Percentiles rank a stretch among this genome's conserved stretches.
phyloP scores from a whole-genome alignment of 2,113 vertebrate genomes.

The Scatophagus argus region DNA sequence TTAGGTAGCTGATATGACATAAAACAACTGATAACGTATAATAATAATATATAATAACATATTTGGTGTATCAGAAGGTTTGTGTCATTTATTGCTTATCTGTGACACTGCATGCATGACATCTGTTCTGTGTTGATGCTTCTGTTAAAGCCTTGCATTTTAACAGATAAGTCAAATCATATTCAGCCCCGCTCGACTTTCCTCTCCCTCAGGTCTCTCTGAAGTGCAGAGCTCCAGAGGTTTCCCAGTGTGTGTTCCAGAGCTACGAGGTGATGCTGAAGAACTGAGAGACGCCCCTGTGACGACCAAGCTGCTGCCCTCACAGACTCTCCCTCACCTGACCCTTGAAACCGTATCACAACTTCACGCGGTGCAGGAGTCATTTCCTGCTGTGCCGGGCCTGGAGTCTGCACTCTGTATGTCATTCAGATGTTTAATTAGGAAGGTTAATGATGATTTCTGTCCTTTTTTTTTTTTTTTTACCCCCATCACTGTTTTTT shows the following conservation, averaged over 20 bases:
- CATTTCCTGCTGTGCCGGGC: constrained; percentile 26
- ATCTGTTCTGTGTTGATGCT: neutral
- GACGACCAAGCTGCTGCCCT: constrained; percentile 31
- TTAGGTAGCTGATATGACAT: no score
- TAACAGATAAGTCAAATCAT: neutral
- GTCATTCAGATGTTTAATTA: constrained; percentile 48
- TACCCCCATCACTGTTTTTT: neutral
- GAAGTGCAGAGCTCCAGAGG: constrained; percentile 94
- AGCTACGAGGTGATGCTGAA: constrained; percentile 94
- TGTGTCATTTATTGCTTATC: neutral
- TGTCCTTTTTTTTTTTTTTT: constrained; percentile 11
- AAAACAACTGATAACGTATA: neutral
- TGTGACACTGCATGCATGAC: neutral
- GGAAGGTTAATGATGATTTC: constrained; percentile 27
- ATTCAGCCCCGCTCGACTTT: neutral
- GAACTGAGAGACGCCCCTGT: constrained; percentile 84
- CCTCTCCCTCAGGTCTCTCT: constrained; percentile 88
- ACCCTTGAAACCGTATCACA: constrained; percentile 9
- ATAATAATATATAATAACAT: no score
- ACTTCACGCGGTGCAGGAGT: constrained; percentile 5
- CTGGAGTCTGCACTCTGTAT: constrained; percentile 26
- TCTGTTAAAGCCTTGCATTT: neutral
- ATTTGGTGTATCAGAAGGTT: neutral
- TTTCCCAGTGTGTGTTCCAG: constrained; percentile 92
- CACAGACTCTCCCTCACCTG: constrained; percentile 17